Base-by-base conservation (phyloP, 2,113 vertebrate species). In the Todiramphus chloris region DNA sequence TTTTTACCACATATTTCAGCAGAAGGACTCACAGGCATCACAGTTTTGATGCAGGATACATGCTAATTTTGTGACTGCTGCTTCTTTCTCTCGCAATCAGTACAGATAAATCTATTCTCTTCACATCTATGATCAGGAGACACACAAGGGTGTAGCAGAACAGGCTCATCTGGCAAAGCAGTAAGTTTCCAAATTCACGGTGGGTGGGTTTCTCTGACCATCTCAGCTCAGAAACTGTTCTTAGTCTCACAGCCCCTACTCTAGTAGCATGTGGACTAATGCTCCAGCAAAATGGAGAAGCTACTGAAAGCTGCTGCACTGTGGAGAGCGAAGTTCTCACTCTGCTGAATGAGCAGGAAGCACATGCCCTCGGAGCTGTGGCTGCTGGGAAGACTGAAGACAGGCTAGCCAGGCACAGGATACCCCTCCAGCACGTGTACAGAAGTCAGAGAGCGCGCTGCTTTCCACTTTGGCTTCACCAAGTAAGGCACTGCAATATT, bases 331-430 rank as follows among this genome's bases (percentile, higher is more conserved):
- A 80, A 33, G 55, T 0, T 81, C 58, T 73, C 0, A 2, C 48
- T 68, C n/a, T 0, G 2, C 9, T 31, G 70, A 59, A 75, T 3
- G 37, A 58, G 60, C 1, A 4, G 75, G 37, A 56, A 88, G 33
- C 9, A 1, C 3, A 0, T 4, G 35, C 3, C 30, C n/a, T 79
- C 51, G 3, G 4, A 73, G 23, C 11, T 1, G 5, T 19, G 55
- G 14, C 67, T 80, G 50, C 17, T 6, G 5, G 8, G 37, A 56
- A 21, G 43, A 16, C 5, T 44, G 20, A 21, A 10, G 31, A 55
- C 17, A 59, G 18, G n/a, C 51, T 27, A n/a, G 24, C 20, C 24
- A 33, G 41, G 51, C 77, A 77, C 60, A 62, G 31, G 62, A 39
- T 10, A 21, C 1, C 2, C 35, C 60, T 50, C 41, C 50, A 24